Conservation (phyloP, 2,113 vertebrate species). For the Xiphias gladius region DNA sequence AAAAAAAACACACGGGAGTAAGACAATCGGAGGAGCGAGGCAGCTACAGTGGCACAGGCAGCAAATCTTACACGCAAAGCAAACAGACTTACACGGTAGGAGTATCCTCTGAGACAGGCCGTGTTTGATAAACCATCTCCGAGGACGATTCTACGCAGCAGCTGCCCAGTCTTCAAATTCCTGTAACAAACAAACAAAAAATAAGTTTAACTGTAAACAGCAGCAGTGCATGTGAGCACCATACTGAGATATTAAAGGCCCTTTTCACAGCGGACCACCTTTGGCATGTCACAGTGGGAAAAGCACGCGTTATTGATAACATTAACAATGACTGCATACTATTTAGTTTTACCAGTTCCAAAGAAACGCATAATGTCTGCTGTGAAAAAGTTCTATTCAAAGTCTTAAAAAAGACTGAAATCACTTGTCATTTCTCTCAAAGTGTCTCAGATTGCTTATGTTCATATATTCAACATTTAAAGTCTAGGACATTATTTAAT, state of each 20-base stretch:
- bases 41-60: not conserved
- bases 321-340: not conserved
- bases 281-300: not conserved
- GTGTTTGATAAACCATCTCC: conserved; percentile 51
- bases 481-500: no score
- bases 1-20: not conserved
- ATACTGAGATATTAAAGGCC: not conserved
- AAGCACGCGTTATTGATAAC: not conserved
- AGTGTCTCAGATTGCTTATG: no score
- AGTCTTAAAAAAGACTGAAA: no score
- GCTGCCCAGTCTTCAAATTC: conserved; percentile 74
- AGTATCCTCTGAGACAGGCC: conserved; percentile 74
- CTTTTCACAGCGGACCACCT: not conserved
- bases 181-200: conserved; percentile 42
- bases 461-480: no score
- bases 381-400: no score
- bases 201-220: not conserved
- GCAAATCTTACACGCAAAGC: not conserved
- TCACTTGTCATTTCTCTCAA: no score
- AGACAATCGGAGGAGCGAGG: not conserved
- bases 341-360: not conserved
- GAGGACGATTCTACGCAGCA: conserved; percentile 69
- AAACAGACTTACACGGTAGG: conserved; percentile 59
- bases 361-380: no score
- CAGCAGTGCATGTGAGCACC: not conserved